Base-by-base conservation (phyloP, 2,113 vertebrate genomes). In the Notothenia coriiceps region DNA sequence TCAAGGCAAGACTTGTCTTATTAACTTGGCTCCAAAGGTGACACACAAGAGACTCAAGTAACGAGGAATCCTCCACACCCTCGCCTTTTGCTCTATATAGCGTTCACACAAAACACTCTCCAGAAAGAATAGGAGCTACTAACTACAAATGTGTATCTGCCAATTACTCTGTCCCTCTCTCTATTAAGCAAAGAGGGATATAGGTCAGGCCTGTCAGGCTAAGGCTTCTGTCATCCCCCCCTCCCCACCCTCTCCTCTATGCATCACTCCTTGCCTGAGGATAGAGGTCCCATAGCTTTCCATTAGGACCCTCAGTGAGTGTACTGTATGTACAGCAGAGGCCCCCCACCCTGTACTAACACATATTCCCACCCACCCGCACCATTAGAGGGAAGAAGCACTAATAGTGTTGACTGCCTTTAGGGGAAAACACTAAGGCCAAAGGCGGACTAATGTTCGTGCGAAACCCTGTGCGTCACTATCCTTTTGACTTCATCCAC, bases 191-290 rank as follows among this genome's bases (percentile, higher is more conserved):
- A 92, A 92, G 89, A 89, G 92, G 91, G 95, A 98, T 98, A 95
- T 98, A 97, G 97, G 97, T 98, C 98, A 98, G 93, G 93, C 95
- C 95, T 97, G 96, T 98, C 96, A 96, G 94, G 96, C 94, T 95
- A 92, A 94, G 95, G 92, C 94, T 94, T 92, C 92, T 91, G 94
- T 96, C 96, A 96, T 93, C 90, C 88, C 78, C 70, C 74, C 63
- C 35, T 46, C 54, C 50, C 46, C 51, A 3, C 50, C 49, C 69
- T 49, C 52, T 72, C 62, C 94, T 67, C 63, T 63, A 65, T 96
- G 95, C 96, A 95, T 95, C 95, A 95, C 93, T 93, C 89, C 91
- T 96, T 93, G 96, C 96, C 96, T 93, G 93, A 50, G 96, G 96
- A 96, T 90, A 96, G 95, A 96, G 95, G 93, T 96, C 96, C 95